These are phyloP conservation scores for Zoanthus gigantus DNA, from an alignment of 92 coral and sea anemone genomes.

Conservation along the genomic window DNA sequence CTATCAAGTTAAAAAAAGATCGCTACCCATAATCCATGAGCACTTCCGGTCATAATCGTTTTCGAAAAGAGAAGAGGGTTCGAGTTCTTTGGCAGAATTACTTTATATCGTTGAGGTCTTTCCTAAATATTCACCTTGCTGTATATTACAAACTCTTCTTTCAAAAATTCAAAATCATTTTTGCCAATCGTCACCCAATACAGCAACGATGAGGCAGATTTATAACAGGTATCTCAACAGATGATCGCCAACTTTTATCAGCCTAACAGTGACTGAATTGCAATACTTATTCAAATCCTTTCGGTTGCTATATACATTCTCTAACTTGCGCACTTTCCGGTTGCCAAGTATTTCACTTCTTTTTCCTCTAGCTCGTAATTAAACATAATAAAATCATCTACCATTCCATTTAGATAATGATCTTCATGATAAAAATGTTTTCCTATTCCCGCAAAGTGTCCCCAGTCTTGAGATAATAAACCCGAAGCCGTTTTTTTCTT, in stretches of 20 bases:
- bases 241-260: neutral
- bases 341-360: conserved; percentile 83
- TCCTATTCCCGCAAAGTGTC: conserved; percentile 99
- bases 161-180: too few species aligned
- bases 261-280: neutral
- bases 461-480: conserved; percentile 98
- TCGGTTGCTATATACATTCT: neutral
- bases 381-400: conserved; percentile 94
- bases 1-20: neutral
- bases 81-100: too few species aligned
- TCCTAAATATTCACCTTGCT: too few species aligned
- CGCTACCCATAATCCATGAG: too few species aligned
- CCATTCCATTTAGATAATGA: conserved; percentile 76
- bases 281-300: neutral
- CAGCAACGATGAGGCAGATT: neutral
- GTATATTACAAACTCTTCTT: too few species aligned
- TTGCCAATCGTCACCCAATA: neutral
- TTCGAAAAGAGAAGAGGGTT: too few species aligned
- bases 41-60: too few species aligned
- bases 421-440: conserved; percentile 83
- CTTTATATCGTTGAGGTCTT: too few species aligned
- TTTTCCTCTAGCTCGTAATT: conserved; percentile 83
- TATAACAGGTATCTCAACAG: too few species aligned
- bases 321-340: conserved; percentile 73
- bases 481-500: conserved; percentile 93